A percentile compares a stretch with the other conserved stretches of the same genome.
phyloP scores from a whole-genome alignment of 2,797 vertebrate species.

The Clarias pachynema region DNA sequence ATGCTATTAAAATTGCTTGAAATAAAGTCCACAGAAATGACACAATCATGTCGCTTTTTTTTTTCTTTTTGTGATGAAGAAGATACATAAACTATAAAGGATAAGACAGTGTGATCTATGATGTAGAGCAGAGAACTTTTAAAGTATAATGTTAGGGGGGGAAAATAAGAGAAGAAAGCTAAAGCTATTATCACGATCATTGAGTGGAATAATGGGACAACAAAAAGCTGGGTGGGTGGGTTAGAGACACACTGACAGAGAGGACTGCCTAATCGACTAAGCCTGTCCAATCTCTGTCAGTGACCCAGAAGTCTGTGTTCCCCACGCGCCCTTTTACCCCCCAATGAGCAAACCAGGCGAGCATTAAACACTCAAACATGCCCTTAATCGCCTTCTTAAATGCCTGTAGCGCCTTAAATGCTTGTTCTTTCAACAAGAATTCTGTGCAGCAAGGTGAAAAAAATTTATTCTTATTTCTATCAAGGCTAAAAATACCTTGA shows the following conservation, averaged over 20 bases:
- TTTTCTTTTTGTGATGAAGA: not conserved
- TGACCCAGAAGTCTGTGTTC: conserved; percentile 78
- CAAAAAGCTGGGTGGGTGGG: conserved; percentile 73
- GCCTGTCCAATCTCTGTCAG: conserved; percentile 68
- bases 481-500: conserved; percentile 19
- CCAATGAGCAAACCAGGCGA: conserved; percentile 73
- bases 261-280: conserved; percentile 77
- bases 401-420: conserved; percentile 43
- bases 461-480: not conserved
- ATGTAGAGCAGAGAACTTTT: conserved; percentile 68
- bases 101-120: conserved; percentile 24
- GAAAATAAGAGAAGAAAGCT: conserved; percentile 64
- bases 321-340: conserved; percentile 61
- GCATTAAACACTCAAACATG: conserved; percentile 77
- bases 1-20: not conserved
- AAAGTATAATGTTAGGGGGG: conserved; percentile 67
- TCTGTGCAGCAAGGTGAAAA: conserved; percentile 21
- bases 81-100: conserved; percentile 13
- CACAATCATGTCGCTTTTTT: not conserved
- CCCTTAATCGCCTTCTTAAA: conserved; percentile 77
- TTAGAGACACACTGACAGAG: conserved; percentile 63
- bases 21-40: conserved; percentile 7
- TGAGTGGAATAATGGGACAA: conserved; percentile 82
- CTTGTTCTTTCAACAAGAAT: conserved; percentile 9
- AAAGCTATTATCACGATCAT: conserved; percentile 80